These are phyloP conservation scores for Semicossyphus pulcher DNA, from an alignment of 2,113 vertebrate species.

Conservation along the genomic window DNA sequence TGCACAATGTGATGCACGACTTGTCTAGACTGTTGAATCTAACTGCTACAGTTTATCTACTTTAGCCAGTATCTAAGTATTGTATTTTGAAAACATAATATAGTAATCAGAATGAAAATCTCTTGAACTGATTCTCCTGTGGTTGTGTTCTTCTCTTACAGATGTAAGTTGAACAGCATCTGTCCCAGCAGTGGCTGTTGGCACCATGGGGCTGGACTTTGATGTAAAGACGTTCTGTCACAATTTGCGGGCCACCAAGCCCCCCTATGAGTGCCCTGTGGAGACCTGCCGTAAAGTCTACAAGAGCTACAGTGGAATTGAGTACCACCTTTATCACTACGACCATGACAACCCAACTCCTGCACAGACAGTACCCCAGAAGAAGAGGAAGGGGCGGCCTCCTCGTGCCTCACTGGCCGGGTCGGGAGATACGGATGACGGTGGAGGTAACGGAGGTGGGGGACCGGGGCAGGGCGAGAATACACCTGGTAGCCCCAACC, in stretches of 20 bases:
- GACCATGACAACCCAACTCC: slow-evolving; percentile 96
- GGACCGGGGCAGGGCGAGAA: slow-evolving; percentile 72
- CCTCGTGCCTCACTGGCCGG: slow-evolving; percentile 81
- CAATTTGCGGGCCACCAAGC: slow-evolving; percentile 96
- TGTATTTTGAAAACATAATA: neutral
- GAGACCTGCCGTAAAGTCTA: slow-evolving; percentile 97
- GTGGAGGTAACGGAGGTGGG: slow-evolving; percentile 77
- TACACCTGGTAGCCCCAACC: slow-evolving; percentile 88
- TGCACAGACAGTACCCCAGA: slow-evolving; percentile 89
- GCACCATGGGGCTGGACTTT: slow-evolving; percentile 95
- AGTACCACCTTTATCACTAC: slow-evolving; percentile 98
- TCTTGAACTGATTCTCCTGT: neutral
- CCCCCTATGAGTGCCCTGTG: slow-evolving; percentile 97
- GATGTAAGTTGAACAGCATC: slow-evolving; percentile 79
- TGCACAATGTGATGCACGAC: slow-evolving; percentile 27
- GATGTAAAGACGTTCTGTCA: slow-evolving; percentile 99
- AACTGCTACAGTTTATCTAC: neutral
- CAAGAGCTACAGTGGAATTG: slow-evolving; percentile 98
- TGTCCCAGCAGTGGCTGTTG: slow-evolving; percentile 74
- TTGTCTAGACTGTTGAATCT: slow-evolving; percentile 14
- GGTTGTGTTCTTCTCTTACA: slow-evolving; percentile 62
- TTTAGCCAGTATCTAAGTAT: neutral
- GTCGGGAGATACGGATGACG: slow-evolving; percentile 77
- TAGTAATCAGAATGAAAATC: neutral
- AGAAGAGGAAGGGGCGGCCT: slow-evolving; percentile 96